Conservation (phyloP, 2,888 invertebrate genomes). For the Scaptomyza polygonia region DNA sequence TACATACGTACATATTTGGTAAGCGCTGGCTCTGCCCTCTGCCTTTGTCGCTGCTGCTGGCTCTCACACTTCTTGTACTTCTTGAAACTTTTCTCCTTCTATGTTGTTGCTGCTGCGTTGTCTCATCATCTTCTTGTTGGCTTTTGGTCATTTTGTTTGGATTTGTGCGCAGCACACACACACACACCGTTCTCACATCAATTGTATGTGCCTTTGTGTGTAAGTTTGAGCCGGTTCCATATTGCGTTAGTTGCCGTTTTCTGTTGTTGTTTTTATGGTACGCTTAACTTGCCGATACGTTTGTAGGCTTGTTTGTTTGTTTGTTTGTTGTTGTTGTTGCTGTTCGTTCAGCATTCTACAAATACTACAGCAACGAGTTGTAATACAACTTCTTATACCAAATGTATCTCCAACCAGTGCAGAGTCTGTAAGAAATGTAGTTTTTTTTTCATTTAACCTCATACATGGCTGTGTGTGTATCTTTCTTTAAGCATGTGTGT, state of each 20-base stretch:
- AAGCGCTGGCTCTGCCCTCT: not conserved
- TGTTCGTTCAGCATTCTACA: slow-evolving; percentile 67
- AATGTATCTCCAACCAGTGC: slow-evolving; percentile 23
- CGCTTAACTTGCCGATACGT: slow-evolving; percentile 60
- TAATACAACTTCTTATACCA: slow-evolving; percentile 74
- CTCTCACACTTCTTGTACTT: slow-evolving; percentile 40
- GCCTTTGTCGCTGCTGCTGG: slow-evolving; percentile 6
- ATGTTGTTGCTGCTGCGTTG: slow-evolving; percentile 18
- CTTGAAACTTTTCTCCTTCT: slow-evolving; percentile 42
- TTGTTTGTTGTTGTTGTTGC: slow-evolving; percentile 23
- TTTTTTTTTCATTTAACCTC: not conserved
- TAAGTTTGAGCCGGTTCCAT: slow-evolving; percentile 64
- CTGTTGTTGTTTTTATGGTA: slow-evolving; percentile 53
- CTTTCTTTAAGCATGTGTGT: not conserved
- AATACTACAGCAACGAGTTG: slow-evolving; percentile 75
- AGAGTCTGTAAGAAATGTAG: slow-evolving; percentile 45
- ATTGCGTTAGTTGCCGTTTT: slow-evolving; percentile 71
- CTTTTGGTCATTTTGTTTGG: slow-evolving; percentile 66
- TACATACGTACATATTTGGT: slow-evolving; percentile 26
- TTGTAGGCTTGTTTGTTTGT: slow-evolving; percentile 44
- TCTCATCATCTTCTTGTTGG: slow-evolving; percentile 69
- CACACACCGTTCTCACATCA: slow-evolving; percentile 28
- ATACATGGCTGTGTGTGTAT: not conserved
- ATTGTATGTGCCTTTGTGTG: slow-evolving; percentile 18
- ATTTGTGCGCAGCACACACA: slow-evolving; percentile 45